Evolutionary conservation across 2,888 invertebrate species (phyloP).

Genomic region (Furcula furcula): DNA sequence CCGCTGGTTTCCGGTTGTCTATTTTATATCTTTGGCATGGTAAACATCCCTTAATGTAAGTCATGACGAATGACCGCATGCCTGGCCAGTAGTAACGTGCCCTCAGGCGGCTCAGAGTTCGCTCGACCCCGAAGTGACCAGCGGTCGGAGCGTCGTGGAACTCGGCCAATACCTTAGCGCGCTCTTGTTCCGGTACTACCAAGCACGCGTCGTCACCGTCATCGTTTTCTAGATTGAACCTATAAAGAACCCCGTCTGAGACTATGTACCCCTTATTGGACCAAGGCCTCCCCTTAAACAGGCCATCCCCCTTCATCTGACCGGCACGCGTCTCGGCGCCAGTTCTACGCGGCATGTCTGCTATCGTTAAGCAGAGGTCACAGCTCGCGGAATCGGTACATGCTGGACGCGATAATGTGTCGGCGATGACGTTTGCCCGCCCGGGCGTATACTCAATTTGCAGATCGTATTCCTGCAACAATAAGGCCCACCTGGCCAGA

Average conservation of each 20-base stretch:
- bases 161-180: background rate
- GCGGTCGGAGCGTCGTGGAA: conserved; percentile 6
- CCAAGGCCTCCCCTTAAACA: conserved; percentile 5
- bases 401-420: conserved; percentile 1
- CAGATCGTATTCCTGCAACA: conserved; percentile 1
- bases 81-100: conserved; percentile 4
- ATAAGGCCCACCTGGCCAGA: conserved; percentile 3
- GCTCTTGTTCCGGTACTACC: conserved; percentile 2
- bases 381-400: background rate
- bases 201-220: background rate
- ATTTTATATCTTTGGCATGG: conserved; percentile 5
- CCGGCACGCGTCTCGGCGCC: background rate
- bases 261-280: background rate
- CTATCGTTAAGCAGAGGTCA: background rate
- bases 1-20: conserved; percentile 4
- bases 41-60: too few relatives aligned
- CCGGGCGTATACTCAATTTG: conserved; percentile 3
- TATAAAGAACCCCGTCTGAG: conserved; percentile 1
- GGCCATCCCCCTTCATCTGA: conserved; percentile 3
- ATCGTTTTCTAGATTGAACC: background rate
- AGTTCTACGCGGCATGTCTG: background rate
- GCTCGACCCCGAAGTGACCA: conserved; percentile 2
- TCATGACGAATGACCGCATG: too few relatives aligned
- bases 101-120: background rate
- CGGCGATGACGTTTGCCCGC: background rate